A percentile compares a stretch with the other conserved stretches of the same genome.
Evolutionary conservation across 2,888 invertebrate genomes (phyloP).

Genomic region (Cheilosia vulpina): DNA sequence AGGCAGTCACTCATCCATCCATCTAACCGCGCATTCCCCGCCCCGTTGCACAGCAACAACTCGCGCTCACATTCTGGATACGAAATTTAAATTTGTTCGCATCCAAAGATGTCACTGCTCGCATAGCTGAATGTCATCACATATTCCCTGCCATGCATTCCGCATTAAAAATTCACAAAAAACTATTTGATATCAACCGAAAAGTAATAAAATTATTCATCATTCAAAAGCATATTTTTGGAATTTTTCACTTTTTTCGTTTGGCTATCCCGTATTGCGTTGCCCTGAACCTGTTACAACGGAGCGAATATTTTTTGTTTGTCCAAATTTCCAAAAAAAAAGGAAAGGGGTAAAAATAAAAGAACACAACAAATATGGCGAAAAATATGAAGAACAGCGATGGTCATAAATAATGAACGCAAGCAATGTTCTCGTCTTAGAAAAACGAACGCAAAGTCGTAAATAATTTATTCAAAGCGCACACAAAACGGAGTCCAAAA

Average conservation of each 20-base stretch:
- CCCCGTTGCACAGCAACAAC: not conserved
- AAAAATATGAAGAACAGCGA: slow-evolving; percentile 53
- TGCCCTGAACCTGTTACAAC: slow-evolving; percentile 50
- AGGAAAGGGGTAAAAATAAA: not conserved
- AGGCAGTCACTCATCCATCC: slow-evolving; percentile 35
- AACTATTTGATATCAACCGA: slow-evolving; percentile 64
- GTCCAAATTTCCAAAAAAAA: slow-evolving; percentile 23
- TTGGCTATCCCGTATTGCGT: not conserved
- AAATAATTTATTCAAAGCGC: slow-evolving; percentile 73
- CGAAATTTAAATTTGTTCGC: slow-evolving; percentile 32
- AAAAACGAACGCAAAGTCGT: slow-evolving; percentile 67
- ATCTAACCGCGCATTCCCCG: slow-evolving; percentile 5
- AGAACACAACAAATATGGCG: not conserved
- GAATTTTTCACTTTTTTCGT: slow-evolving; percentile 50
- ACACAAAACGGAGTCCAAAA: slow-evolving; percentile 39
- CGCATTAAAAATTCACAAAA: slow-evolving; percentile 63
- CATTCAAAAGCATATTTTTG: slow-evolving; percentile 73
- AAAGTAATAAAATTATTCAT: slow-evolving; percentile 73
- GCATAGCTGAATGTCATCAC: slow-evolving; percentile 66
- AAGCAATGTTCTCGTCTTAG: slow-evolving; percentile 70
- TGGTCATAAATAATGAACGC: slow-evolving; percentile 73
- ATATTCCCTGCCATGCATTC: slow-evolving; percentile 66
- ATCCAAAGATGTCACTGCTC: slow-evolving; percentile 23
- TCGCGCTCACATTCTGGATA: slow-evolving; percentile 14
- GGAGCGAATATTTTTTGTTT: slow-evolving; percentile 51